Conservation (phyloP, 2,113 vertebrate species). For the Carassius gibelio region DNA sequence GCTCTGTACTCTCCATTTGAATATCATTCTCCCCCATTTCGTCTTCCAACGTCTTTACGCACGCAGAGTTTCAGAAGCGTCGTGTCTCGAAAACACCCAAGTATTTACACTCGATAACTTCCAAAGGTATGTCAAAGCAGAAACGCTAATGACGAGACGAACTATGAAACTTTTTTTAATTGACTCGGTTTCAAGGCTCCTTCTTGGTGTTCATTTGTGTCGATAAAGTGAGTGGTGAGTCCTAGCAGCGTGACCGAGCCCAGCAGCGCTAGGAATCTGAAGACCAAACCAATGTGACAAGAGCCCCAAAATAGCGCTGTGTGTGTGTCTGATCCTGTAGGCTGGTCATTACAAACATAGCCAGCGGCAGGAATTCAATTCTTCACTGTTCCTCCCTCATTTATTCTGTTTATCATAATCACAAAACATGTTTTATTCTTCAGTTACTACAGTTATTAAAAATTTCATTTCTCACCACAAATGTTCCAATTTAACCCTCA, state of each 20-base stretch:
- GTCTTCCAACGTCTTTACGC: neutral
- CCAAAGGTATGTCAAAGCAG: neutral
- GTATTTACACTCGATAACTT: neutral
- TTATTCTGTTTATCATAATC: neutral
- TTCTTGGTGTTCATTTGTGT: constrained; percentile 21
- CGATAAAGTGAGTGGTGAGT: neutral
- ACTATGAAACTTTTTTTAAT: neutral
- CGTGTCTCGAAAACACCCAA: neutral
- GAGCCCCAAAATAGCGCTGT: constrained; percentile 54
- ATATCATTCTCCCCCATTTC: constrained; percentile 57
- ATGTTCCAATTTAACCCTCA: neutral
- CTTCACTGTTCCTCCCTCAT: neutral
- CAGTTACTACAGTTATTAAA: neutral
- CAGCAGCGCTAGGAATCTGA: constrained; percentile 39
- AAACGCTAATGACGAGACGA: neutral
- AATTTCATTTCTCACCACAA: neutral
- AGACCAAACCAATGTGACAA: constrained; percentile 45
- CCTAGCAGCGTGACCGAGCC: constrained; percentile 39
- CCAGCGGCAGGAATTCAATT: neutral
- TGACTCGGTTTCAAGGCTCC: neutral
- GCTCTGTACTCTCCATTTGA: constrained; percentile 40
- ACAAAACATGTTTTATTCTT: neutral
- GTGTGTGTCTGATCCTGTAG: neutral
- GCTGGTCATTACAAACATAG: neutral
- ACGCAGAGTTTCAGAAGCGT: constrained; percentile 14